Percentiles rank a stretch among this genome's conserved stretches.
These are phyloP conservation scores for Diloba caeruleocephala DNA, from an alignment of 2,888 invertebrate species.

Conservation along the genomic window DNA sequence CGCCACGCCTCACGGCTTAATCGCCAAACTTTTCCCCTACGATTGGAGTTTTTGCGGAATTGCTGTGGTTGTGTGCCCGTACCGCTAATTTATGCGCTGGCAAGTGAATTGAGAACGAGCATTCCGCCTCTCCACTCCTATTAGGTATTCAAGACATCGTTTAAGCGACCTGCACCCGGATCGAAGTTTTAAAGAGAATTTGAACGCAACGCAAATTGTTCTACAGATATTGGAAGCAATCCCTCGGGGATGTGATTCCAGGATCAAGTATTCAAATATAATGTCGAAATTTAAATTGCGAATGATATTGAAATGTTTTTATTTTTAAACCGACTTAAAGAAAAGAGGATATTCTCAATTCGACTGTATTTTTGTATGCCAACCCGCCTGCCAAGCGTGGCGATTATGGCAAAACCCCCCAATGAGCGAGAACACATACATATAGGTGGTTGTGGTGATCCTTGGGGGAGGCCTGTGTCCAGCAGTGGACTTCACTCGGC, in stretches of 20 bases:
- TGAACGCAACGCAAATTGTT: slow-evolving; percentile 70
- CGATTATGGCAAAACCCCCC: no score
- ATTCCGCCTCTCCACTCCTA: slow-evolving; percentile 73
- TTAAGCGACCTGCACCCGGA: slow-evolving; percentile 78
- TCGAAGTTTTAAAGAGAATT: slow-evolving; percentile 75
- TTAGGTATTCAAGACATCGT: slow-evolving; percentile 86
- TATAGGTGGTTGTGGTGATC: no score
- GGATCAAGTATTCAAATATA: slow-evolving; percentile 64
- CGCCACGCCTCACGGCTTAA: slow-evolving; percentile 87
- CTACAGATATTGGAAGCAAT: slow-evolving; percentile 68
- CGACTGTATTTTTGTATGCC: no score
- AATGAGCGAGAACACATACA: no score
- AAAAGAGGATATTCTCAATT: neutral
- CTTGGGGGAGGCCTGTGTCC: no score
- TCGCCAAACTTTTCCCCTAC: slow-evolving; percentile 87
- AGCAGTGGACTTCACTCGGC: no score
- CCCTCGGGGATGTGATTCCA: slow-evolving; percentile 64
- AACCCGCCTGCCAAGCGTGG: no score
- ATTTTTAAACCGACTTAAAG: slow-evolving; percentile 11
- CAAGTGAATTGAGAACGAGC: slow-evolving; percentile 75
- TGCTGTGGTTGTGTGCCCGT: slow-evolving; percentile 75
- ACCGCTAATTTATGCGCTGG: slow-evolving; percentile 84
- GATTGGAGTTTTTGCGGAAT: slow-evolving; percentile 87
- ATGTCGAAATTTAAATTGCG: slow-evolving; percentile 59
- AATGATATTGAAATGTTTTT: slow-evolving; percentile 51